phyloP scores from a whole-genome alignment of 2,797 vertebrate species.

The Poecilia velifera region DNA sequence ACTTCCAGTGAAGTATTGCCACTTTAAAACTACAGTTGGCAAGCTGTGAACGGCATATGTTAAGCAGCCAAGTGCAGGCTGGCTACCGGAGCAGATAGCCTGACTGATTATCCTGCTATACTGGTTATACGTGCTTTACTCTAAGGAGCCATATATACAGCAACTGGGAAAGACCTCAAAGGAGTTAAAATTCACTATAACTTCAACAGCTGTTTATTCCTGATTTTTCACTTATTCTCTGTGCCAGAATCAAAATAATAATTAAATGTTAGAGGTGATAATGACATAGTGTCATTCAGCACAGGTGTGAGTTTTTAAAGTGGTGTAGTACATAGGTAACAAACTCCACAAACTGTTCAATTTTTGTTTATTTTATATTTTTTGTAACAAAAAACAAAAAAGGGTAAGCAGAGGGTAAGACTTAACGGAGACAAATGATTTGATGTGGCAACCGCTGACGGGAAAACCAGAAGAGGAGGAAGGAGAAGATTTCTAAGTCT shows the following conservation, averaged over 20 bases:
- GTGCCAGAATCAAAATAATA: neutral
- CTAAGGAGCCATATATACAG: too few relatives aligned
- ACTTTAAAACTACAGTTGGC: neutral
- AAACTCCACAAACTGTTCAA: neutral
- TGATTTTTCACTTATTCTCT: neutral
- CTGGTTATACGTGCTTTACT: too few relatives aligned
- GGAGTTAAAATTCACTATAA: neutral
- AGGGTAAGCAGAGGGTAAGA: neutral
- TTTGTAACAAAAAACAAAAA: neutral
- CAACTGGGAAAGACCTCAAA: too few relatives aligned
- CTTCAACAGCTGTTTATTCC: neutral
- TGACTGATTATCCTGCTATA: too few relatives aligned
- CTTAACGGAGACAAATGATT: too few relatives aligned
- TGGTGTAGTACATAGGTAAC: neutral
- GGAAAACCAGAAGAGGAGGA: too few relatives aligned
- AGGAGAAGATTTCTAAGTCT: too few relatives aligned
- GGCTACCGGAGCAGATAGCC: neutral
- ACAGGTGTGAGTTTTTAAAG: neutral
- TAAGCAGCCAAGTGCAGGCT: neutral
- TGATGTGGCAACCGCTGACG: too few relatives aligned
- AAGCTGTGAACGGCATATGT: neutral
- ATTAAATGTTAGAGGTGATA: neutral
- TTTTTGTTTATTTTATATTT: neutral
- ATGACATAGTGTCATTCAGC: neutral
- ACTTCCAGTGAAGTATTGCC: neutral